Percentiles rank a stretch among this genome's conserved stretches.
These are phyloP conservation scores for Dynastes maya DNA, from an alignment of 2,888 invertebrate species.

Conservation along the genomic window DNA sequence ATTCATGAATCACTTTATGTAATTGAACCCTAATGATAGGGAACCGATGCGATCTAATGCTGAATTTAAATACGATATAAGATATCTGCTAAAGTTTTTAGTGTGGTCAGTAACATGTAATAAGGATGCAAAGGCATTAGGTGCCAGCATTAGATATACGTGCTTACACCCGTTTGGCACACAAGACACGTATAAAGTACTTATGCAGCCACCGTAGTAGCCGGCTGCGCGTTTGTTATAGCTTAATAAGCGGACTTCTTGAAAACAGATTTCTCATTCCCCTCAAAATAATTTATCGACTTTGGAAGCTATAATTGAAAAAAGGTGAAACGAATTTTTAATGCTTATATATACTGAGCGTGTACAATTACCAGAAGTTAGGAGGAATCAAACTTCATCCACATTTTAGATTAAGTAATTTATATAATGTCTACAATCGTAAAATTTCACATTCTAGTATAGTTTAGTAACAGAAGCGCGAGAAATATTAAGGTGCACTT, in stretches of 20 bases:
- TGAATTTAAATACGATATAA: conserved; percentile 4
- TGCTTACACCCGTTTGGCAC: neutral
- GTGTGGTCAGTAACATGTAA: conserved; percentile 8
- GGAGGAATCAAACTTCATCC: neutral
- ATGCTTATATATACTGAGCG: neutral
- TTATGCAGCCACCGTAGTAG: neutral
- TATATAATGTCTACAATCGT: neutral
- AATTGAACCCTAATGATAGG: conserved; percentile 10
- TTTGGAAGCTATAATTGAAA: conserved; percentile 6
- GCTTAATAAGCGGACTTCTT: conserved; percentile 13
- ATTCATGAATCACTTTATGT: conserved; percentile 3
- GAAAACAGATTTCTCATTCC: neutral
- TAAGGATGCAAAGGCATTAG: conserved; percentile 2
- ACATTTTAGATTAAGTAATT: too few species aligned
- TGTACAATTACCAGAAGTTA: neutral
- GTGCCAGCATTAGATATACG: neutral
- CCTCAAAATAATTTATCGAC: conserved; percentile 15
- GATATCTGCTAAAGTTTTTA: conserved; percentile 7
- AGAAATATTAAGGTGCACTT: too few species aligned
- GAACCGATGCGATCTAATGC: neutral
- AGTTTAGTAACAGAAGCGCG: too few species aligned
- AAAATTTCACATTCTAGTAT: conserved; percentile 8
- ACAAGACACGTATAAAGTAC: too few species aligned
- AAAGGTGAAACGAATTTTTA: conserved; percentile 6
- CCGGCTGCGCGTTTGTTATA: conserved; percentile 1